Percentiles rank a stretch among this genome's conserved stretches.
phyloP scores from a whole-genome alignment of 37 sponge, comb jelly and placozoan genomes.

The Mnemiopsis leidyi region DNA sequence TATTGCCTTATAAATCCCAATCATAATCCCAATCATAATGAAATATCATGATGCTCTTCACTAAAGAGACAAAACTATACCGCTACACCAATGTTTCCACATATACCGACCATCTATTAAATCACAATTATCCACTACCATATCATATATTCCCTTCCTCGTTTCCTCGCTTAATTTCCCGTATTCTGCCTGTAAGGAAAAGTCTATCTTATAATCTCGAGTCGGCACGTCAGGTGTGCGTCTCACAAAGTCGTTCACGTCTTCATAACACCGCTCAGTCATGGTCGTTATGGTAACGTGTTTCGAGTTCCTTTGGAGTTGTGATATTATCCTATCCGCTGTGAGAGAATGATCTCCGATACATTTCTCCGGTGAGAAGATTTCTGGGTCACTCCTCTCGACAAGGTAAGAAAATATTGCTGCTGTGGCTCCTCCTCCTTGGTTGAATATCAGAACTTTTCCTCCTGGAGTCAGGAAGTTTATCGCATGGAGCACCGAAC shows the following conservation, averaged over 20 bases:
- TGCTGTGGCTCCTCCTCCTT: neutral
- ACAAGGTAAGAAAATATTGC: neutral
- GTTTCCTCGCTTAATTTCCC: neutral
- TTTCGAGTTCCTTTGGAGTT: neutral
- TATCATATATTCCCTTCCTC: neutral
- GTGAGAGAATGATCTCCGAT: conserved; percentile 4
- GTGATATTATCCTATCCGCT: neutral
- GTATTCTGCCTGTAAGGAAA: neutral
- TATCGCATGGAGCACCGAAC: neutral
- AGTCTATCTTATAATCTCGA: neutral
- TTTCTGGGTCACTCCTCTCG: neutral
- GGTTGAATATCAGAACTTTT: neutral
- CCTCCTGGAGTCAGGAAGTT: conserved; percentile 25
- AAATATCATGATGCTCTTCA: too few relatives aligned
- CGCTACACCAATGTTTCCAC: neutral
- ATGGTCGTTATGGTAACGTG: neutral
- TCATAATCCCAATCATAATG: too few relatives aligned
- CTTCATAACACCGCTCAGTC: neutral
- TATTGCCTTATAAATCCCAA: too few relatives aligned
- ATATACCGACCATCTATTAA: neutral
- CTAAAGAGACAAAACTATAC: neutral
- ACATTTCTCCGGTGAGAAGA: neutral
- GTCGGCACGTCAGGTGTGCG: neutral
- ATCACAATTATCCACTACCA: neutral
- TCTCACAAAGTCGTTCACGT: neutral